Percentiles rank a stretch among this genome's conserved stretches.
These are phyloP conservation scores for Myrmecophaga tridactyla DNA, from an alignment of 2,113 vertebrate species.

Conservation along the genomic window DNA sequence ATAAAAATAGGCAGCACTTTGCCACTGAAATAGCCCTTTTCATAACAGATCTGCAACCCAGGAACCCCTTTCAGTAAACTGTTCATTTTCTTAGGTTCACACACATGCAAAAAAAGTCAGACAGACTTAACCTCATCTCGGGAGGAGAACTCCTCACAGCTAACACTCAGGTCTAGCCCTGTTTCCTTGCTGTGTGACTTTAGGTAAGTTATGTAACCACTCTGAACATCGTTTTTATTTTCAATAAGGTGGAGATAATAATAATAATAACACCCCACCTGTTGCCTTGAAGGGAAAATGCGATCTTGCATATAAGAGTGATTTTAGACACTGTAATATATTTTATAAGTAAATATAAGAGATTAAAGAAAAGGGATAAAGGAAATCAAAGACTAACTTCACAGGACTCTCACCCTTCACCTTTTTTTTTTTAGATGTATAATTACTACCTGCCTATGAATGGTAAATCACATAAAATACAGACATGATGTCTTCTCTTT, in stretches of 20 bases:
- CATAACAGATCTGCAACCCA: background rate
- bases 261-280: background rate
- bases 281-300: background rate
- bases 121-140: background rate
- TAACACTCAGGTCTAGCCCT: background rate
- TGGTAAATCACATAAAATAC: background rate
- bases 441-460: background rate
- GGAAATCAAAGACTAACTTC: background rate
- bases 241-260: background rate
- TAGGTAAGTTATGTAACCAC: background rate
- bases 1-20: constrained; percentile 18
- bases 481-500: background rate
- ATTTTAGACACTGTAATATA: background rate
- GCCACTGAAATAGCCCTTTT: constrained; percentile 31
- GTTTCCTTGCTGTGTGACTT: background rate
- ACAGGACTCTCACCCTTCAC: background rate
- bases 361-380: background rate
- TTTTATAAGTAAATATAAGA: background rate
- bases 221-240: background rate
- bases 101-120: background rate
- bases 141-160: background rate
- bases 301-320: background rate
- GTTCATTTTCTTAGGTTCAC: background rate
- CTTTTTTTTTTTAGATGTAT: background rate
- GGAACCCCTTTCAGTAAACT: constrained; percentile 31